Evolutionary conservation across 2,113 vertebrate genomes (phyloP).

Genomic region (Grammomys surdaster): DNA sequence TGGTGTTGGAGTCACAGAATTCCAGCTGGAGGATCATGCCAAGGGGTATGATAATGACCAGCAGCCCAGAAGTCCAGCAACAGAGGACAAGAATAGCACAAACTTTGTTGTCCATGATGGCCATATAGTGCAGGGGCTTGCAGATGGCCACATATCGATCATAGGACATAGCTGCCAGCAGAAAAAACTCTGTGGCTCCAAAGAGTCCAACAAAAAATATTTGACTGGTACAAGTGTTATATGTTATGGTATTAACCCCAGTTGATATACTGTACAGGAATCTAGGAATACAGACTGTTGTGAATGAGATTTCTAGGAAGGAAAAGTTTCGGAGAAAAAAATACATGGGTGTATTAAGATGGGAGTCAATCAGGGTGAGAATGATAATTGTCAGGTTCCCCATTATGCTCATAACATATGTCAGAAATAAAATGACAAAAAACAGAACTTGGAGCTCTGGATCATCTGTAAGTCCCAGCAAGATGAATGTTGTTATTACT

Average conservation of each 20-base stretch:
- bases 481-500: background rate
- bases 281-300: conserved; percentile 74
- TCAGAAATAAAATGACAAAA: conserved; percentile 76
- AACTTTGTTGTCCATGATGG: conserved; percentile 49
- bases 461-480: background rate
- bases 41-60: conserved; percentile 18
- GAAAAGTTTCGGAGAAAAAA: background rate
- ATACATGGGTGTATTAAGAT: conserved; percentile 62
- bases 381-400: conserved; percentile 71
- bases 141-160: conserved; percentile 61
- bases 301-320: background rate
- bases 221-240: conserved; percentile 67
- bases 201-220: conserved; percentile 64
- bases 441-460: background rate
- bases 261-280: conserved; percentile 59
- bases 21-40: conserved; percentile 35
- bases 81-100: conserved; percentile 26
- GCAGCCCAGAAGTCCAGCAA: conserved; percentile 17
- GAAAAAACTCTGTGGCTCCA: conserved; percentile 57
- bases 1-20: background rate
- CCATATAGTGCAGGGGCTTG: conserved; percentile 30
- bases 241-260: conserved; percentile 25
- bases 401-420: conserved; percentile 69
- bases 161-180: conserved; percentile 58
- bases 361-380: conserved; percentile 54